Percentiles rank a stretch among this genome's conserved stretches.
Evolutionary conservation across 2,797 vertebrate genomes (phyloP).

Genomic region (Enteromius anoplus): DNA sequence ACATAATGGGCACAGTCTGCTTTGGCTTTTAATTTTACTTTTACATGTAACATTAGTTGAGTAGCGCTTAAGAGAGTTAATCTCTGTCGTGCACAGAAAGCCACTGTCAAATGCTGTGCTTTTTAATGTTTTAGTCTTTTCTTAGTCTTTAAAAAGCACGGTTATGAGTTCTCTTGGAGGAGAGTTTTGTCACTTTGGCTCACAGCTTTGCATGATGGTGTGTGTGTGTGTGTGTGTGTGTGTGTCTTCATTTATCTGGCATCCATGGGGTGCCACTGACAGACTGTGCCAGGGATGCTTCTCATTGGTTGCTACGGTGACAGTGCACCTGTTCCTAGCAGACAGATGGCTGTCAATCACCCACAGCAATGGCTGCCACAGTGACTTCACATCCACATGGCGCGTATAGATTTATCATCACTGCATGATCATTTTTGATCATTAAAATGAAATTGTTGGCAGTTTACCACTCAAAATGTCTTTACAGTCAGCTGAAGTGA

Average conservation of each 20-base stretch:
- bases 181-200: slow-evolving; percentile 41
- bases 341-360: slow-evolving; percentile 57
- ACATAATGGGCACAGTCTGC: not conserved
- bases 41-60: slow-evolving; percentile 9
- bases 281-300: slow-evolving; percentile 21
- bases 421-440: not conserved
- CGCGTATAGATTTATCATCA: not conserved
- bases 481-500: not conserved
- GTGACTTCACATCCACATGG: slow-evolving; percentile 9
- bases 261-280: slow-evolving; percentile 29
- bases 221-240: slow-evolving; percentile 29
- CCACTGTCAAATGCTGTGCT: not conserved
- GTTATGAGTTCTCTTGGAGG: slow-evolving; percentile 7
- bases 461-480: not conserved
- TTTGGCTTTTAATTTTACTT: slow-evolving; percentile 8
- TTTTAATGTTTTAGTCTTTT: not conserved
- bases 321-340: slow-evolving; percentile 47
- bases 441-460: not conserved
- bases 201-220: slow-evolving; percentile 19
- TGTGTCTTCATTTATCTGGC: slow-evolving; percentile 34
- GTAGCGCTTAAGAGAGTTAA: not conserved
- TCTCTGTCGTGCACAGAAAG: not conserved
- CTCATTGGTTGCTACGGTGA: slow-evolving; percentile 46
- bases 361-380: not conserved
- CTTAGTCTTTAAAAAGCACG: not conserved